Percentiles rank a stretch among this genome's conserved stretches.
Evolutionary conservation across 2,888 invertebrate genomes (phyloP).

Genomic region (Tipula helvola): DNA sequence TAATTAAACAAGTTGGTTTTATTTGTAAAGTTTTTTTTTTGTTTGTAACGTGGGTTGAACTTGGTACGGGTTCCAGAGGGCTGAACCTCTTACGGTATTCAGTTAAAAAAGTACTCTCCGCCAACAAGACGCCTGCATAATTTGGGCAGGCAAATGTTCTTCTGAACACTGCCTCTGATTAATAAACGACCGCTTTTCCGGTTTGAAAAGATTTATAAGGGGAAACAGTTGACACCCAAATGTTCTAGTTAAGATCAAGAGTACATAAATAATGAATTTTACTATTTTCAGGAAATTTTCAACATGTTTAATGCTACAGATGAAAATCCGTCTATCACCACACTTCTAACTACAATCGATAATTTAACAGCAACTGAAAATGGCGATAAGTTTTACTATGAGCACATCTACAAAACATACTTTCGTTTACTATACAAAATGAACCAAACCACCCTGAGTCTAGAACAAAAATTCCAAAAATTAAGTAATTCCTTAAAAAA

Average conservation of each 20-base stretch:
- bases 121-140: no score
- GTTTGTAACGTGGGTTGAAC: no score
- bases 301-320: background rate
- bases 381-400: background rate
- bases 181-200: no score
- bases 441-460: constrained; percentile 18
- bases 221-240: no score
- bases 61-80: no score
- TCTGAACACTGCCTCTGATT: no score
- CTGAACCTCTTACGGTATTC: no score
- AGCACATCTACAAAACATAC: constrained; percentile 23
- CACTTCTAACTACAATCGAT: background rate
- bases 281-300: background rate
- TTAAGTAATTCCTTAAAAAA: background rate
- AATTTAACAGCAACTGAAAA: background rate
- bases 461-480: constrained; percentile 4
- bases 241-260: no score
- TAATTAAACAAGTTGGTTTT: background rate
- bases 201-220: no score
- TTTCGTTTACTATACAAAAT: constrained; percentile 24
- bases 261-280: background rate
- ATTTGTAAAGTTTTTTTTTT: background rate
- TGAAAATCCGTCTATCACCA: background rate
- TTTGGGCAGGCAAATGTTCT: no score
- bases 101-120: no score